Evolutionary conservation across 1,140 invertebrate species (phyloP).

Genomic region (Scaptomyza montana): DNA sequence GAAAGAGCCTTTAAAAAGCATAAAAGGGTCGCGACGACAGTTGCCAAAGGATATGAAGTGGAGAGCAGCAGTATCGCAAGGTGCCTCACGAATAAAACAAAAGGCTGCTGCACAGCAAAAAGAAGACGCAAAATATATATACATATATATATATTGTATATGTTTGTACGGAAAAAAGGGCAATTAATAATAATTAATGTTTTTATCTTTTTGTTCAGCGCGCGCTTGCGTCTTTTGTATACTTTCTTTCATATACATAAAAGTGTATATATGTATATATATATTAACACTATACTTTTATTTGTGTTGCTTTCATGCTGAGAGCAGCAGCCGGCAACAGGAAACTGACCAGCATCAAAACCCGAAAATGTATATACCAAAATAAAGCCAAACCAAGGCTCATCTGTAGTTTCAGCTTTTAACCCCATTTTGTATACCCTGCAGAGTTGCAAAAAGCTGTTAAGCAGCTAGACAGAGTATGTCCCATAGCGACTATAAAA

Average conservation of each 20-base stretch:
- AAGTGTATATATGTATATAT: slow-evolving; percentile 14
- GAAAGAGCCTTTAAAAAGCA: slow-evolving; percentile 31
- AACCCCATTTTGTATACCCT: slow-evolving; percentile 26
- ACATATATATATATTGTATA: too few species aligned
- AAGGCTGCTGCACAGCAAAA: slow-evolving; percentile 40
- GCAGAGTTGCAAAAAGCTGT: slow-evolving; percentile 4
- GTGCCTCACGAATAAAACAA: slow-evolving; percentile 48
- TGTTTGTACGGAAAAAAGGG: slow-evolving; percentile 55
- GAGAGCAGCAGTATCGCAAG: slow-evolving; percentile 20
- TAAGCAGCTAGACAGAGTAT: not conserved
- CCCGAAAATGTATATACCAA: slow-evolving; percentile 39
- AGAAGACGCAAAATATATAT: slow-evolving; percentile 31
- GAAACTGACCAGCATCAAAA: slow-evolving; percentile 52
- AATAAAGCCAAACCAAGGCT: slow-evolving; percentile 8
- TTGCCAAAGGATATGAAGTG: slow-evolving; percentile 62
- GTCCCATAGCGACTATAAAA: not conserved
- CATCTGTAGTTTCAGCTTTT: slow-evolving; percentile 12
- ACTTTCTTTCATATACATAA: not conserved
- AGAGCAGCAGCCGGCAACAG: slow-evolving; percentile 36
- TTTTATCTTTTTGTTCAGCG: slow-evolving; percentile 74
- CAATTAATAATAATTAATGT: slow-evolving; percentile 82
- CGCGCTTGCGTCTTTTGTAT: slow-evolving; percentile 24
- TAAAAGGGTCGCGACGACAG: slow-evolving; percentile 60
- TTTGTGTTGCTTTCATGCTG: slow-evolving; percentile 16
- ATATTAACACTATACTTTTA: slow-evolving; percentile 23